phyloP scores from a whole-genome alignment of 2,113 vertebrate species.

The Nothocercus julius region DNA sequence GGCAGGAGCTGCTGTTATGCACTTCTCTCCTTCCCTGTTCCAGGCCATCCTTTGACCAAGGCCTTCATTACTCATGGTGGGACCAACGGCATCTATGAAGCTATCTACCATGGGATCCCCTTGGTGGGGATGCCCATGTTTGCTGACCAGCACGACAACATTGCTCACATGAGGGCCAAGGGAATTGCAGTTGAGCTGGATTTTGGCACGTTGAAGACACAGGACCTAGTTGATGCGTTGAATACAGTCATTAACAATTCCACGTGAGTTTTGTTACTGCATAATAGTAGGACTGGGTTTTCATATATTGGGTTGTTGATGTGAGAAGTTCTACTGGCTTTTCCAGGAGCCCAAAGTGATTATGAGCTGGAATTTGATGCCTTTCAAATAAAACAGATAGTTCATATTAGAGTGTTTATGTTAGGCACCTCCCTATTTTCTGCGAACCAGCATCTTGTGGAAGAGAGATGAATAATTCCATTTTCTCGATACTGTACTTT shows the following conservation, averaged over 20 bases:
- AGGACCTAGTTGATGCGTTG: constrained; percentile 81
- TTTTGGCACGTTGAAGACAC: constrained; percentile 73
- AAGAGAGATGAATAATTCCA: background rate
- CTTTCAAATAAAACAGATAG: background rate
- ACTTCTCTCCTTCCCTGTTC: background rate
- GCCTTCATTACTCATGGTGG: constrained; percentile 91
- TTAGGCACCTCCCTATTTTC: background rate
- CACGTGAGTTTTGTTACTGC: constrained; percentile 77
- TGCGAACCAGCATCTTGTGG: background rate
- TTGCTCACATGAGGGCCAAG: constrained; percentile 81
- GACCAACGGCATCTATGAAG: constrained; percentile 90
- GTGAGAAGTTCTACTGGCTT: background rate
- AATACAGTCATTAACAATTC: constrained; percentile 81
- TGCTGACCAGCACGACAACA: constrained; percentile 84
- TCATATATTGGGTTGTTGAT: background rate
- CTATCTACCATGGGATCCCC: constrained; percentile 87
- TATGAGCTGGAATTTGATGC: background rate
- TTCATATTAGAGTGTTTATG: background rate
- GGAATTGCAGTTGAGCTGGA: constrained; percentile 81
- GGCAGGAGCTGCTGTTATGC: background rate
- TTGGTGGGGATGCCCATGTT: constrained; percentile 89
- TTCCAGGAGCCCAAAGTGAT: background rate
- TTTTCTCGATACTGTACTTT: background rate
- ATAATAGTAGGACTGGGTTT: background rate
- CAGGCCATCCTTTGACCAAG: constrained; percentile 86